Percentiles rank a stretch among this genome's conserved stretches.
Evolutionary conservation across 2,888 invertebrate genomes (phyloP).

Genomic region (Danaus chrysippus): DNA sequence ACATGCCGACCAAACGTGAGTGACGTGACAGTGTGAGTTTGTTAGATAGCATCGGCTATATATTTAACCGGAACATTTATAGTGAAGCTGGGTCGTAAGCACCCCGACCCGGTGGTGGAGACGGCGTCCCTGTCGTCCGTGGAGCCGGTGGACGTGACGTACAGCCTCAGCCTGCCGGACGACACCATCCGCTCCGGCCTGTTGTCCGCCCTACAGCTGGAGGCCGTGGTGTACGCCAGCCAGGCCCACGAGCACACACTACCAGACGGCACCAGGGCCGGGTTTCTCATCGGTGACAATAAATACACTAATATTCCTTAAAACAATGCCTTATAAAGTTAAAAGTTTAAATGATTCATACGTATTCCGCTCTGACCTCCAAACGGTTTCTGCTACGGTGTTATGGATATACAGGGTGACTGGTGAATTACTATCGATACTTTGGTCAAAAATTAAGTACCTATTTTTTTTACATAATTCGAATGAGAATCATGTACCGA

Average conservation of each 20-base stretch:
- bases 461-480: no score
- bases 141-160: slow-evolving; percentile 95
- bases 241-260: slow-evolving; percentile 97
- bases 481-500: no score
- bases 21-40: no score
- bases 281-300: slow-evolving; percentile 91
- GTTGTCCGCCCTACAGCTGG: slow-evolving; percentile 96
- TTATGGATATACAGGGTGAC: no score
- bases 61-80: slow-evolving; percentile 22
- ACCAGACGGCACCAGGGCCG: slow-evolving; percentile 93
- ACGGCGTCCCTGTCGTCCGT: slow-evolving; percentile 98
- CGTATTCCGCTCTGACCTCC: no score
- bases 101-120: slow-evolving; percentile 99
- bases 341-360: no score
- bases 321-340: background rate
- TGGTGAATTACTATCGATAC: no score
- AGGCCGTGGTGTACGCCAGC: slow-evolving; percentile 97
- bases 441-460: no score
- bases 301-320: background rate
- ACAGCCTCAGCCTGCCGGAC: slow-evolving; percentile 89
- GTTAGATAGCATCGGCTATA: no score
- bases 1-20: slow-evolving; percentile 96
- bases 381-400: no score
- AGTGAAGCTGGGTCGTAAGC: slow-evolving; percentile 96
- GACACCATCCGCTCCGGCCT: slow-evolving; percentile 90